Evolutionary conservation across 2,113 vertebrate genomes (phyloP), one percentile per base, ranked within the genome.

Genomic region (Podilymbus podiceps): DNA sequence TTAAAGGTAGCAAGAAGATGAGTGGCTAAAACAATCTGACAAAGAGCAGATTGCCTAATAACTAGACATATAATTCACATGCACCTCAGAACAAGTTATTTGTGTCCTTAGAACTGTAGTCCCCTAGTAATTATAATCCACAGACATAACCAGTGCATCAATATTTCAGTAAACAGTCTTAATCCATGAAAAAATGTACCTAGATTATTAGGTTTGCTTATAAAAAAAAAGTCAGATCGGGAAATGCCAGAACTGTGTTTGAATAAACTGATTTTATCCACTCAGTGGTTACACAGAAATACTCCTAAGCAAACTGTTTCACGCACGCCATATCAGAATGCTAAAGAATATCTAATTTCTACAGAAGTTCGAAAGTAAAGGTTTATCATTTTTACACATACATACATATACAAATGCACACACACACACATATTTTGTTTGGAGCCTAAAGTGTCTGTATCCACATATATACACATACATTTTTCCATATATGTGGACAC

Each of bases 381-480:
- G 15, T 40, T 76, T 58, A 62, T 33, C 1, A 66, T 60, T 80
- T 85, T 66, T 80, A 76, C 56, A 73, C 12, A 60, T 38, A 35
- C 8, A 22, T 22, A 47, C 3, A 24, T 23, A 42, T 2, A 23
- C 10, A 44, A 75, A 84, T 8, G 33, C 11, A 66, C 8, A 76
- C 31, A 77, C 21, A 28, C 4, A 9, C 16, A 52, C 4, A 1
- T 16, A 58, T 24, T 84, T 59, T 83, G 8, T 72, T 71, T 60
- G 31, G 28, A 87, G 44, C 9, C 27, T 58, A 20, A 40, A 59
- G 8, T 15, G 24, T 68, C 49, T 40, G 3, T 30, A 11, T 12
- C 15, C 13, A 55, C 8, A 21, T 2, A 50, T 1, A 33, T 0
- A 19, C 11, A 42, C 5, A 55, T 1, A 7, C 5, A 33, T 4